Evolutionary conservation across 2,888 invertebrate genomes (phyloP).

Genomic region (Sarcophaga variegata): DNA sequence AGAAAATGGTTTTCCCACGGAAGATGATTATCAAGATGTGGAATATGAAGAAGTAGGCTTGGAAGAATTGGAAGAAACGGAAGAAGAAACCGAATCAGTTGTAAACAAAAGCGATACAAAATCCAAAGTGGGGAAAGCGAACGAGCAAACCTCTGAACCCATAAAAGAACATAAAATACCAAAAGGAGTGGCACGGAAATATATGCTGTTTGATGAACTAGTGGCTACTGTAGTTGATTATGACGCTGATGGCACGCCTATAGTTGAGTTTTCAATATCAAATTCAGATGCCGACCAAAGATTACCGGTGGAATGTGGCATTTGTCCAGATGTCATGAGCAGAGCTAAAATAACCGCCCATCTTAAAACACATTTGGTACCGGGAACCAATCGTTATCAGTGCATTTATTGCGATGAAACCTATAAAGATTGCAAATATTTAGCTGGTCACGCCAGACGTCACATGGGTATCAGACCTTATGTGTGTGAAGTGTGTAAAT

Average conservation of each 20-base stretch:
- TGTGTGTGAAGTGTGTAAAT: slow-evolving; percentile 77
- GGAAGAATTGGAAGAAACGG: slow-evolving; percentile 11
- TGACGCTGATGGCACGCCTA: slow-evolving; percentile 75
- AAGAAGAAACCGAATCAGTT: slow-evolving; percentile 4
- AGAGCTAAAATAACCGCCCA: slow-evolving; percentile 74
- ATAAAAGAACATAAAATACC: slow-evolving; percentile 46
- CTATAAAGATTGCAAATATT: slow-evolving; percentile 77
- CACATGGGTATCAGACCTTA: slow-evolving; percentile 79
- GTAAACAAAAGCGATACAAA: slow-evolving; percentile 7
- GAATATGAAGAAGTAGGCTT: slow-evolving; percentile 53
- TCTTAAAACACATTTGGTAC: slow-evolving; percentile 76
- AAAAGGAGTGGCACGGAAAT: slow-evolving; percentile 58
- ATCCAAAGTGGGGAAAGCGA: slow-evolving; percentile 26
- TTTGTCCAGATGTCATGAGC: slow-evolving; percentile 78
- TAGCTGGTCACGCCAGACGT: slow-evolving; percentile 77
- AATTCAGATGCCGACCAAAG: slow-evolving; percentile 73
- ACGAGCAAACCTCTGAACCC: slow-evolving; percentile 25
- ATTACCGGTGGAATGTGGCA: slow-evolving; percentile 78
- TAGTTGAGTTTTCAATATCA: slow-evolving; percentile 77
- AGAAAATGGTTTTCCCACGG: slow-evolving; percentile 26
- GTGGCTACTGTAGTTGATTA: slow-evolving; percentile 78
- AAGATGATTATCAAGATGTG: slow-evolving; percentile 44
- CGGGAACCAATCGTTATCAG: slow-evolving; percentile 75
- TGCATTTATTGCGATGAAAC: slow-evolving; percentile 78
- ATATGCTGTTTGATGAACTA: slow-evolving; percentile 77